Conservation (phyloP, 2,888 invertebrate genomes). For the Trissoscelio sp. region DNA sequence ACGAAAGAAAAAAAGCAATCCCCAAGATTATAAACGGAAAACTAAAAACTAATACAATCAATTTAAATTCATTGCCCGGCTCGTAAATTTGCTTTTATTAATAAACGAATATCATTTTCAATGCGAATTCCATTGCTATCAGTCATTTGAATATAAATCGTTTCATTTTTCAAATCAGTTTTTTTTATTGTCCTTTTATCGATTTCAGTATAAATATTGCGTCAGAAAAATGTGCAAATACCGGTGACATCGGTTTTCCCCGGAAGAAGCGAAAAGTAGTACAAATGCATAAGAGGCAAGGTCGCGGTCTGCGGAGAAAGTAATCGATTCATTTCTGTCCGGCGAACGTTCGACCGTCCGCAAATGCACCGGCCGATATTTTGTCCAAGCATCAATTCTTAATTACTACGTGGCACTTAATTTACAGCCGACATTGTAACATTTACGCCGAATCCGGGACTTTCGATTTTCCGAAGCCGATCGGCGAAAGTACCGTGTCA, state of each 20-base stretch:
- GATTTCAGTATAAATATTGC: conserved; percentile 1
- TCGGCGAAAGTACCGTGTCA: conserved; percentile 41
- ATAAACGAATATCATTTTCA: conserved; percentile 23
- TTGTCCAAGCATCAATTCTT: conserved; percentile 41
- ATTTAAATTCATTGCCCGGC: conserved; percentile 3
- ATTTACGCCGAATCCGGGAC: conserved; percentile 40
- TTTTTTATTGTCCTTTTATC: too few relatives aligned
- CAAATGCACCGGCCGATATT: conserved; percentile 15
- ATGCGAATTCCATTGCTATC: conserved; percentile 7
- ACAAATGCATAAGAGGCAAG: conserved; percentile 66
- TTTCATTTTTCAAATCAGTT: neutral
- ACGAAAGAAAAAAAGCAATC: neutral
- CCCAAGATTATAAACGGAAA: conserved; percentile 12
- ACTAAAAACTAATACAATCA: conserved; percentile 13
- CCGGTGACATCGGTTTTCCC: conserved; percentile 62
- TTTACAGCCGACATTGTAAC: conserved; percentile 46
- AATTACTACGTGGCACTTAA: conserved; percentile 49
- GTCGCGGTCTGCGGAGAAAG: conserved; percentile 69
- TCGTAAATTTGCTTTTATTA: conserved; percentile 26
- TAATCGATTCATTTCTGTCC: conserved; percentile 65
- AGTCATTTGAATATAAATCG: conserved; percentile 19
- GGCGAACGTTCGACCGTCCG: conserved; percentile 35
- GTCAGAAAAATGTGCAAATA: conserved; percentile 34
- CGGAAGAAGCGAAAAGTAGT: conserved; percentile 68
- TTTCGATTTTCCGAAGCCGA: conserved; percentile 55